Evolutionary conservation across 2,797 vertebrate species (phyloP).

Genomic region (Microctenopoma lineatum): DNA sequence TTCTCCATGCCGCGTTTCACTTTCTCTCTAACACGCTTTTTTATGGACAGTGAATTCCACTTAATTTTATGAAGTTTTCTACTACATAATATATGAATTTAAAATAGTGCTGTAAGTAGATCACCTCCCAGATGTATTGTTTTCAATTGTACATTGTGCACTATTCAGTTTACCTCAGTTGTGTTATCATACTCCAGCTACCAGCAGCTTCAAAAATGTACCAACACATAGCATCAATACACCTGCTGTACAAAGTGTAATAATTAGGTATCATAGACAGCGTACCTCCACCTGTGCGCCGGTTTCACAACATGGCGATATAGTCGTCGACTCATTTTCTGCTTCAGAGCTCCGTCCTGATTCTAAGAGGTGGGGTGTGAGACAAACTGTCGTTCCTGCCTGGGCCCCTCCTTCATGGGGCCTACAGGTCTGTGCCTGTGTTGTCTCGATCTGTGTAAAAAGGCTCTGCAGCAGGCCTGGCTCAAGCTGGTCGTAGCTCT

Average conservation of each 20-base stretch:
- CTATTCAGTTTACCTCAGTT: background rate
- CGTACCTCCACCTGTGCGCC: constrained; percentile 71
- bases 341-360: constrained; percentile 34
- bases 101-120: constrained; percentile 4
- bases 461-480: constrained; percentile 79
- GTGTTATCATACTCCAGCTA: background rate
- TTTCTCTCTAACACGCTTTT: constrained; percentile 16
- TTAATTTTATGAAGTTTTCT: constrained; percentile 2
- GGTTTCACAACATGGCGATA: constrained; percentile 25
- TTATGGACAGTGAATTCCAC: constrained; percentile 2
- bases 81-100: constrained; percentile 8
- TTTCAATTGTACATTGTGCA: background rate
- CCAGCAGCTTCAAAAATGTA: background rate
- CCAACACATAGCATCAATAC: background rate
- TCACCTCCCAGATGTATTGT: constrained; percentile 12
- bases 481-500: constrained; percentile 81
- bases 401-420: constrained; percentile 28
- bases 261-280: constrained; percentile 1
- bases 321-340: constrained; percentile 50
- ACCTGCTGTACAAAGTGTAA: background rate
- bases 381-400: constrained; percentile 21
- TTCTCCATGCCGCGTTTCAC: constrained; percentile 40
- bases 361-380: constrained; percentile 38
- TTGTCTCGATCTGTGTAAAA: constrained; percentile 69
- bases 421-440: constrained; percentile 31